Base-by-base conservation (phyloP, 2,888 invertebrate species). In the Allophyes oxyacanthae region DNA sequence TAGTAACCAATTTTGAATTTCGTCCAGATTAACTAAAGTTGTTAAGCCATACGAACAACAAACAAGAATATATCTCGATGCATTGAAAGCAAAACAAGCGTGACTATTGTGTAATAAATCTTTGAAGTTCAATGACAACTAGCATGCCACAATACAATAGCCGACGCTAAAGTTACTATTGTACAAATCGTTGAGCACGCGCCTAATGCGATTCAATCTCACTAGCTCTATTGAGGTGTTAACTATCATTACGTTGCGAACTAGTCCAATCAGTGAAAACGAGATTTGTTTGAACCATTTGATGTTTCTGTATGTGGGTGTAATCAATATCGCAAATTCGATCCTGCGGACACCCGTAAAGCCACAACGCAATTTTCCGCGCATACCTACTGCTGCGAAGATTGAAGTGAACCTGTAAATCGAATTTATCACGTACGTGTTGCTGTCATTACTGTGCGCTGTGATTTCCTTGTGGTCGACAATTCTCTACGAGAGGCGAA, bases 321-420 rank as follows among this genome's bases (percentile, higher is more conserved):
- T 36, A 68, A 65, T 65, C 43, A 53, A 69, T 75, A 75, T 70
- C 56, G 53, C 53, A 34, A 56, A 50, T 80, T 83, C 76, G 74
- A 82, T 84, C 75, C 79, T 80, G 82, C 82, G 81, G 84, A 88
- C 83, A 83, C 83, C 79, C 77, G 85, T 86, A 82, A 87, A 89
- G 90, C 90, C 90, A 80, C 91, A 92, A 89, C 75, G 85, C 83
- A 91, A 92, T 91, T 91, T 92, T 75, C 85, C 70, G 75, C 78
- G 83, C 81, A 75, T 78, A 80, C 84, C 82, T 81, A 85, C 84
- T 84, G 85, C 84, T 80, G 79, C 76, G 81, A 81, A 83, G 86
- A 91, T 92, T 89, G 87, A 87, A 88, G 84, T 80, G 79, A 91
- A 92, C 87, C 91, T 90, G 90, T 91, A 92, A 92, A 92, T 88